Evolutionary conservation across 2,113 vertebrate species (phyloP), one percentile per base, ranked within the genome.

Genomic region (Atherinomorus stipes): DNA sequence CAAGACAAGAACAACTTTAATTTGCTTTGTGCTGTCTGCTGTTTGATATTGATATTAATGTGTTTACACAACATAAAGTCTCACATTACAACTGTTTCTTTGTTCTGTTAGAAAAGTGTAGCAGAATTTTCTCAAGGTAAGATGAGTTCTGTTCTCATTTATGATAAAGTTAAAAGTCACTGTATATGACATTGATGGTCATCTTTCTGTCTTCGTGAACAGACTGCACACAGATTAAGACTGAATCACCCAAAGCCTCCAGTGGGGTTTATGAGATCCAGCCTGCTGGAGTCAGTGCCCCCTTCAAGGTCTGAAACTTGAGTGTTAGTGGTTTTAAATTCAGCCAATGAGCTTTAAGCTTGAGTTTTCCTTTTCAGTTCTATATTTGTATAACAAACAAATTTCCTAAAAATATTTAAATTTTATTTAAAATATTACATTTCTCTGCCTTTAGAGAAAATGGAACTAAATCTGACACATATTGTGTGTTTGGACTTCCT

Each of bases 141-240:
- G 4, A 12, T 60, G 11, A 3, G 26, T 51, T 1, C 9, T 40
- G 7, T 62, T 42, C 10, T 34, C 15, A 42, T 19, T 50, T 11
- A 37, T 26, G 1, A 28, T 9, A 10, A 31, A 25, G 4, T 23
- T n/a, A 2, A 40, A 31, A 45, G 38, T n/a, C 15, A 22, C 7
- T 37, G 9, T 16, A 11, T 53, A 38, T 9, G 47, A 25, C 19
- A 12, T 4, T 40, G 52, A 23, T 44, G 45, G 1, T 50, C 12
- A 11, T 54, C 3, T 0, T 31, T 23, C 1, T 19, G n/a, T 74
- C 10, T 57, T 54, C 8, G 26, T 11, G 67, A 16, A 76, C 71
- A 70, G 91, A 93, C 74, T 93, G 91, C 58, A 69, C 85, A 26
- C 65, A 88, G 31, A 91, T 93, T 34, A 87, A 88, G 69, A 22